These are phyloP conservation scores for Lasiurus borealis DNA, from an alignment of 2,113 vertebrate species.

Conservation along the genomic window DNA sequence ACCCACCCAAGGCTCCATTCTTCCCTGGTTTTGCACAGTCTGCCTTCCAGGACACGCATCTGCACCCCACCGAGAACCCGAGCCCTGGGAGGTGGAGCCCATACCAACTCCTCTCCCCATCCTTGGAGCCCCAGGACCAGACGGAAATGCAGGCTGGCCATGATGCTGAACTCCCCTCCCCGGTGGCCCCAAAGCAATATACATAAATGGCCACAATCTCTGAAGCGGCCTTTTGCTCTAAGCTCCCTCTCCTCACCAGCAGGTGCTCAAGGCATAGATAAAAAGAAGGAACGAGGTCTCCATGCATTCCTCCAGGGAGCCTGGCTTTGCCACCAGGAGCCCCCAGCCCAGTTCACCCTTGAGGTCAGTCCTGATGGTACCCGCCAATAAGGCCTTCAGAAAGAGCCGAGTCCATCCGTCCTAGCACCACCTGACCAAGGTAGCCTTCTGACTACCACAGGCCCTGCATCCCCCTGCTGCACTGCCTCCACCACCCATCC, in stretches of 20 bases:
- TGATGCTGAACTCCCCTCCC: background rate
- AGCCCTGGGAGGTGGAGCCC: background rate
- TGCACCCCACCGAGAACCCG: background rate
- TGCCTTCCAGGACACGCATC: background rate
- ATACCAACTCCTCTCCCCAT: background rate
- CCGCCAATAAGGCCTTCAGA: fast-evolving
- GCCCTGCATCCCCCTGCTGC: fast-evolving
- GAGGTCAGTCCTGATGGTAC: background rate
- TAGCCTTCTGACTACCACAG: background rate
- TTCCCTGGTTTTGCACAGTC: background rate
- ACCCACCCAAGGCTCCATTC: fast-evolving
- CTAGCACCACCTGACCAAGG: too few species aligned
- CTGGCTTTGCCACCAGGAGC: fast-evolving
- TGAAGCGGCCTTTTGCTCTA: background rate
- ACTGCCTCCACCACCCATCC: background rate
- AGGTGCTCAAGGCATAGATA: background rate
- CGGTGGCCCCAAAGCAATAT: background rate
- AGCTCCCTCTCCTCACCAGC: background rate
- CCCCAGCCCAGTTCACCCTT: background rate
- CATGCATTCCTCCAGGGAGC: background rate
- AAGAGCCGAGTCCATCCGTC: background rate
- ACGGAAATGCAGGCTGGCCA: background rate
- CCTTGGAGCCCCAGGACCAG: fast-evolving
- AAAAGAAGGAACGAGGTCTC: background rate
- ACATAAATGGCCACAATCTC: background rate